A percentile compares a stretch with the other conserved stretches of the same genome.
Conservation (phyloP, 2,888 invertebrate species). For the Caenorhabditis sulstoni region DNA sequence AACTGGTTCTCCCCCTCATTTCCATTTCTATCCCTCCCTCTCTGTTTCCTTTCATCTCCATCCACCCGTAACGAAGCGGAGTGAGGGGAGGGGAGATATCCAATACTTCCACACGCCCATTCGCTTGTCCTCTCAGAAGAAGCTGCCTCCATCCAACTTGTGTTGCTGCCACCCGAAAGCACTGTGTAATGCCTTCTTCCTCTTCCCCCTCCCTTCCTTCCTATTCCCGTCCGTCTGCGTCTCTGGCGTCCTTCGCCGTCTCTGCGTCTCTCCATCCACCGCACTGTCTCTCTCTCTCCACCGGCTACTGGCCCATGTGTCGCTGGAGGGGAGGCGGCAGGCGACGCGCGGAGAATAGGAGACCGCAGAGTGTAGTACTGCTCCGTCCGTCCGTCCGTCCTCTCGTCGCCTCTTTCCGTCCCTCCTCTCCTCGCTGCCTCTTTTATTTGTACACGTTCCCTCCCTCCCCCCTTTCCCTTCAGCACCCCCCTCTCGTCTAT, state of each 20-base stretch:
- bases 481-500: slow-evolving; percentile 4
- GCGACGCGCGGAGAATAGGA: slow-evolving; percentile 6
- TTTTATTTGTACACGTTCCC: slow-evolving; percentile 34
- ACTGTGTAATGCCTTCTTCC: slow-evolving; percentile 12
- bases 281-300: slow-evolving; percentile 22
- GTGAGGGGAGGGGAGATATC: no score
- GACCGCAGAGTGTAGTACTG: slow-evolving; percentile 22
- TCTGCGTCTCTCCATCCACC: slow-evolving; percentile 25
- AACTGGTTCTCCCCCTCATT: slow-evolving; percentile 8
- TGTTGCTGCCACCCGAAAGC: slow-evolving; percentile 11
- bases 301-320: slow-evolving; percentile 1
- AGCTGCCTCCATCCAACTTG: slow-evolving; percentile 2
- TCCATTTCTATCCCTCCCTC: slow-evolving; percentile 16
- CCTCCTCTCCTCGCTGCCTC: slow-evolving; percentile 17
- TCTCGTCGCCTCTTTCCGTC: slow-evolving; percentile 9
- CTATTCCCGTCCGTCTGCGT: slow-evolving; percentile 35
- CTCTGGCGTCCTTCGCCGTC: slow-evolving; percentile 33
- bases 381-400: slow-evolving; percentile 48
- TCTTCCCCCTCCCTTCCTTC: slow-evolving; percentile 6
- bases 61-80: slow-evolving; percentile 22
- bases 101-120: slow-evolving; percentile 29
- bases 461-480: slow-evolving; percentile 1
- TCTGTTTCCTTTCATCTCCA: slow-evolving; percentile 23
- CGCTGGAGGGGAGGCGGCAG: slow-evolving; percentile 6
- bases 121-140: slow-evolving; percentile 23